phyloP scores from a whole-genome alignment of 2,888 invertebrate species.

The Alloscopus bannaensis region DNA sequence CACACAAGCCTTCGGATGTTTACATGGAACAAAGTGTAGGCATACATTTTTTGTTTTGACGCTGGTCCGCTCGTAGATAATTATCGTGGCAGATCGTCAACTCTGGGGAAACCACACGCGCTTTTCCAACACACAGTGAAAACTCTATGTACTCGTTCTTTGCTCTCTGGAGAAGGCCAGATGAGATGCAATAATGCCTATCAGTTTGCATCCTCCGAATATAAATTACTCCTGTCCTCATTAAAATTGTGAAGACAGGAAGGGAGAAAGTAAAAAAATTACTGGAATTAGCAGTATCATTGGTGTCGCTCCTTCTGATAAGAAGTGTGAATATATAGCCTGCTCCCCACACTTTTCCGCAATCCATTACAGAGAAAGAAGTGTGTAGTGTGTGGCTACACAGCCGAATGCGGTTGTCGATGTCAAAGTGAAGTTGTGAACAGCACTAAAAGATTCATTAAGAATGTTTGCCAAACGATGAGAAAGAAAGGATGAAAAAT shows the following conservation, averaged over 20 bases:
- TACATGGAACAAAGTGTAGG: too few species aligned
- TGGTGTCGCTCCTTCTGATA: too few species aligned
- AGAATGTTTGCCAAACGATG: conserved; percentile 57
- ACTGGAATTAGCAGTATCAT: conserved; percentile 64
- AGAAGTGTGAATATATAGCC: conserved; percentile 38
- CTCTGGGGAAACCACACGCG: conserved; percentile 38
- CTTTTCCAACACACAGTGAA: conserved; percentile 6
- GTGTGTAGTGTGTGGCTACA: too few species aligned
- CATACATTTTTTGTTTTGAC: too few species aligned
- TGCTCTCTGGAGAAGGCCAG: background rate
- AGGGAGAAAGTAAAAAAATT: conserved; percentile 65
- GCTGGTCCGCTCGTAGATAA: too few species aligned
- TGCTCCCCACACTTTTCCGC: too few species aligned
- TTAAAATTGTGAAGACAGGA: conserved; percentile 70
- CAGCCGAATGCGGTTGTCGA: too few species aligned
- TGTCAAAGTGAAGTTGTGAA: conserved; percentile 9
- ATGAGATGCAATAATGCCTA: background rate
- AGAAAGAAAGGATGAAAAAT: conserved; percentile 64
- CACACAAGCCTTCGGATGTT: too few species aligned
- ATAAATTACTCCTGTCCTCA: conserved; percentile 70
- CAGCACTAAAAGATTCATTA: conserved; percentile 48
- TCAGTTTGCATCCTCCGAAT: conserved; percentile 13
- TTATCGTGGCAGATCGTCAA: conserved; percentile 50
- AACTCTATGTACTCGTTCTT: too few species aligned
- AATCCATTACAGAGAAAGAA: too few species aligned